Conservation (phyloP, 2,797 vertebrate genomes). For the Enteromius argenteus region DNA sequence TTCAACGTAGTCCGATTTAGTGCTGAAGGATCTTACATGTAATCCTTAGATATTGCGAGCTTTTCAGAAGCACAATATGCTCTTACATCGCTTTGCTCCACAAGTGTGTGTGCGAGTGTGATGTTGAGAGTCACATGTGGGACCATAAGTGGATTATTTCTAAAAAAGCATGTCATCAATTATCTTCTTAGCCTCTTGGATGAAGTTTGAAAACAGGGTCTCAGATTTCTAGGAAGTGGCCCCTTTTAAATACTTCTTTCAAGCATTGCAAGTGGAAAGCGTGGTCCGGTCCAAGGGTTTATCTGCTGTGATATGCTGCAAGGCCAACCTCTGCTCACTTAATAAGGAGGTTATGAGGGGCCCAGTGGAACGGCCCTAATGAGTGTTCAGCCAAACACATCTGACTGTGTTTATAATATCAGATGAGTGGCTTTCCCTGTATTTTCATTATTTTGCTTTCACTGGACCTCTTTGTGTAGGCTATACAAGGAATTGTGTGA, state of each 20-base stretch:
- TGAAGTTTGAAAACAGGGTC: conserved; percentile 14
- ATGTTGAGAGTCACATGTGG: conserved; percentile 71
- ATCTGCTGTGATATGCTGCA: conserved; percentile 34
- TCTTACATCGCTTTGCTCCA: conserved; percentile 57
- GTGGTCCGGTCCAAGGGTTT: neutral
- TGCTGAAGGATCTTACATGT: conserved; percentile 41
- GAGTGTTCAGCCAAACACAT: neutral
- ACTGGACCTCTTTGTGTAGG: neutral
- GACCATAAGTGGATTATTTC: conserved; percentile 70
- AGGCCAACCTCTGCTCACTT: conserved; percentile 14
- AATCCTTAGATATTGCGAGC: conserved; percentile 29
- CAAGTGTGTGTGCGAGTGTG: conserved; percentile 59
- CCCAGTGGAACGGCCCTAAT: neutral
- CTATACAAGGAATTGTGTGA: neutral
- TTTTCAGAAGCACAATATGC: conserved; percentile 15
- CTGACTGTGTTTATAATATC: neutral
- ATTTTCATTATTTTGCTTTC: neutral
- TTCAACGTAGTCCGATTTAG: conserved; percentile 39
- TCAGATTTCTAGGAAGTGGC: neutral
- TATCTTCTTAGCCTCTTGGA: conserved; percentile 57
- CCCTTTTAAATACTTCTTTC: neutral
- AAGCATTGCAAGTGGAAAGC: neutral
- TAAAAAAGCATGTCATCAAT: conserved; percentile 70
- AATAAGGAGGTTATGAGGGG: conserved; percentile 32
- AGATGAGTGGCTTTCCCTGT: neutral